Percentiles rank a stretch among this genome's conserved stretches.
Evolutionary conservation across 2,113 vertebrate genomes (phyloP).

Genomic region (Crypturellus undulatus): DNA sequence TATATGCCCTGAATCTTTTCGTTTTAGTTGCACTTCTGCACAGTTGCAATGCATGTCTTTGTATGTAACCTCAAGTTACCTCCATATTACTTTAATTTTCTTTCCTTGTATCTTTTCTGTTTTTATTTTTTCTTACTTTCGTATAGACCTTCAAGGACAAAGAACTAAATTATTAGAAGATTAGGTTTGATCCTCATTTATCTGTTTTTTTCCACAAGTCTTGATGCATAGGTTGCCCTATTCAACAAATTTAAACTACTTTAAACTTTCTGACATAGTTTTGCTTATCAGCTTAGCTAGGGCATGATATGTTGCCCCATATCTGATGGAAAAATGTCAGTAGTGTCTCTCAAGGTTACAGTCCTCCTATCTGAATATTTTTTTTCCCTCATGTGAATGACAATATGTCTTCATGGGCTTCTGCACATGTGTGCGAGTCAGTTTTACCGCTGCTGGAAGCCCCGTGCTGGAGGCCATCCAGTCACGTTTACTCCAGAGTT

Average conservation of each 20-base stretch:
- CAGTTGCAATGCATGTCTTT: not conserved
- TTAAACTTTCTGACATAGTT: constrained; percentile 19
- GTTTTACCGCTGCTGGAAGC: not conserved
- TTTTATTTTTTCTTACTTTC: not conserved
- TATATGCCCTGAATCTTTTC: constrained; percentile 4
- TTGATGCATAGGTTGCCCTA: constrained; percentile 18
- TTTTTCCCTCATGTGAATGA: constrained; percentile 3
- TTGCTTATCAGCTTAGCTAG: constrained; percentile 36
- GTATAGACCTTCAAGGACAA: too few species aligned
- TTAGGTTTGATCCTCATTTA: constrained; percentile 22
- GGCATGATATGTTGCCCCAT: not conserved
- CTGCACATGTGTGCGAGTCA: not conserved
- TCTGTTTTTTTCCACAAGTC: constrained; percentile 27
- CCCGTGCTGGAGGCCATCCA: not conserved
- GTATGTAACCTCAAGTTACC: not conserved
- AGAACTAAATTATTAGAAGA: too few species aligned
- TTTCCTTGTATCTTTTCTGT: not conserved
- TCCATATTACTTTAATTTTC: constrained; percentile 7
- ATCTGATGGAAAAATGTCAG: constrained; percentile 11
- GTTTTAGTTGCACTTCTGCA: not conserved
- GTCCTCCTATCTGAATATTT: constrained; percentile 3
- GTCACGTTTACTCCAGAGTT: not conserved
- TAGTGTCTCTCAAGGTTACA: not conserved
- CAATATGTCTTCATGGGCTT: not conserved
- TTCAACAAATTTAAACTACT: not conserved